Evolutionary conservation across 1,140 invertebrate genomes (phyloP).

Genomic region (Magallana ariakensis): DNA sequence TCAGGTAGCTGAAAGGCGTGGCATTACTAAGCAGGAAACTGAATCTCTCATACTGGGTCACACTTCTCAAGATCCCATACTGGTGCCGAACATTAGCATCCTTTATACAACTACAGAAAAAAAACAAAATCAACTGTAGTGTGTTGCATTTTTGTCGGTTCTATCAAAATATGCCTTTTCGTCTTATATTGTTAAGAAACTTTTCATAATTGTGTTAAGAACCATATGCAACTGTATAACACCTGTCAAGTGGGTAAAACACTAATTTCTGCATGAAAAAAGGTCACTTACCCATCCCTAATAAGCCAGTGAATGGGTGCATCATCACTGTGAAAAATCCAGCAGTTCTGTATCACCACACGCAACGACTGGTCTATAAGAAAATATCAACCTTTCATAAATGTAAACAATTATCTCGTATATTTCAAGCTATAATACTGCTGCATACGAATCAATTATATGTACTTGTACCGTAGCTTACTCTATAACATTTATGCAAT

Average conservation of each 20-base stretch:
- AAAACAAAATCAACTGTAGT: neutral
- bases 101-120: conserved; percentile 3
- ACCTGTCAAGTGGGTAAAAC: too few relatives aligned
- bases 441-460: neutral
- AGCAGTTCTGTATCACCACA: conserved; percentile 57
- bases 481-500: too few relatives aligned
- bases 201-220: too few relatives aligned
- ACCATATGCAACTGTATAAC: too few relatives aligned
- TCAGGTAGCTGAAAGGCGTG: conserved; percentile 19
- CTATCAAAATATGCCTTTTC: too few relatives aligned
- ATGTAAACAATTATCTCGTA: neutral
- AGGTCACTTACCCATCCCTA: neutral
- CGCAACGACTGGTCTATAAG: conserved; percentile 42
- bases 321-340: conserved; percentile 44
- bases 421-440: neutral
- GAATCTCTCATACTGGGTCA: conserved; percentile 55
- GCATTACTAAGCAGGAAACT: conserved; percentile 53
- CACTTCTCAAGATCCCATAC: neutral
- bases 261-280: neutral
- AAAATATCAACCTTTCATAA: neutral
- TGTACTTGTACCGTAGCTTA: too few relatives aligned
- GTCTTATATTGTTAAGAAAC: too few relatives aligned
- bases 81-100: conserved; percentile 10
- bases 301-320: neutral
- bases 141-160: too few relatives aligned